Conservation (phyloP, 2,113 vertebrate genomes). For the Pristiophorus japonicus region DNA sequence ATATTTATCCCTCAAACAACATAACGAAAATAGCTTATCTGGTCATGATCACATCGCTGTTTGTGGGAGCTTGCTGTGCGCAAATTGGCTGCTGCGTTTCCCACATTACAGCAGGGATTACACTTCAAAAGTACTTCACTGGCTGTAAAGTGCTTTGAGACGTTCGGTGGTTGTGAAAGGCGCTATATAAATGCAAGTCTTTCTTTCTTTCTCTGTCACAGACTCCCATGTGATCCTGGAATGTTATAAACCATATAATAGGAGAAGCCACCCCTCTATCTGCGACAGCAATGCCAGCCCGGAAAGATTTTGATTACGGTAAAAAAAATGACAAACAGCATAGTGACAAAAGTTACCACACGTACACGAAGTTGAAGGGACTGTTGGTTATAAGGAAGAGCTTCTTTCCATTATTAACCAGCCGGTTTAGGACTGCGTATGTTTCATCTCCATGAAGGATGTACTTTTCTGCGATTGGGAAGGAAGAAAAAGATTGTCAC, state of each 20-base stretch:
- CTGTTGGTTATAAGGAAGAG: constrained; percentile 76
- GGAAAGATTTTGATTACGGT: not conserved
- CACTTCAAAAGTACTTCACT: no score
- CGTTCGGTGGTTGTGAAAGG: no score
- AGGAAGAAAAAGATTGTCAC: not conserved
- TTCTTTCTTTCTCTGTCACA: no score
- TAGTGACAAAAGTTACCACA: constrained; percentile 35
- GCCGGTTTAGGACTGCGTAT: constrained; percentile 61
- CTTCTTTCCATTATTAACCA: constrained; percentile 67
- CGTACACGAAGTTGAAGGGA: constrained; percentile 73
- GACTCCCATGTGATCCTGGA: not conserved
- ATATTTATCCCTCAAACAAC: no score
- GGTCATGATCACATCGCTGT: no score
- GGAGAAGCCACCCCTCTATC: not conserved
- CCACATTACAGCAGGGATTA: no score
- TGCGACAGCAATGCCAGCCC: not conserved
- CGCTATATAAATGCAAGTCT: no score
- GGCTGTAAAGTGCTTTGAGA: no score
- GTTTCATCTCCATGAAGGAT: constrained; percentile 68
- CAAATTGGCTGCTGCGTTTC: no score
- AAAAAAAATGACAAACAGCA: not conserved
- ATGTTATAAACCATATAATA: not conserved
- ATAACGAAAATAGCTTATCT: no score
- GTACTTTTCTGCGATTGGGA: constrained; percentile 54
- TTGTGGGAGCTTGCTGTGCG: no score